These are phyloP conservation scores for Notothenia rossii DNA, from an alignment of 2,113 vertebrate genomes.

Conservation along the genomic window DNA sequence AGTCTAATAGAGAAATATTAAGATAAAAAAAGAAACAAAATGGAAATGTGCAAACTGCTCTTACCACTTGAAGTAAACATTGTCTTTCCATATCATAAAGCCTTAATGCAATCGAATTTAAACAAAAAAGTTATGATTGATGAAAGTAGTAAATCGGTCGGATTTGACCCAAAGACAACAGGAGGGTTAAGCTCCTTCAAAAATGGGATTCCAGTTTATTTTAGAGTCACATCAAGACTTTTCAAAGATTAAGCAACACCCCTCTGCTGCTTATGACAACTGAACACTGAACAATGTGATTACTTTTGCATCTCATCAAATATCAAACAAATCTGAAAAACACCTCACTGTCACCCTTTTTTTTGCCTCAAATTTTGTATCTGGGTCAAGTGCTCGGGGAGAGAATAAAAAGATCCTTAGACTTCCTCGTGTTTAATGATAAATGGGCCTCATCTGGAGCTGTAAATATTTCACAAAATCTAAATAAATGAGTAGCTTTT, in stretches of 20 bases:
- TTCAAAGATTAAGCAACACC: slow-evolving; percentile 26
- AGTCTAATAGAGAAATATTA: slow-evolving; percentile 2
- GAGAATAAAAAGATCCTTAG: slow-evolving; percentile 18
- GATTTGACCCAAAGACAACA: no score
- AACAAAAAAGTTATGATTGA: no score
- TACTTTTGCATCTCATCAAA: slow-evolving; percentile 35
- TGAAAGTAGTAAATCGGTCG: no score
- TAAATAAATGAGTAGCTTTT: slow-evolving; percentile 73
- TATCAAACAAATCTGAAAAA: slow-evolving; percentile 45
- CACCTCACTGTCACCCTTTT: slow-evolving; percentile 1
- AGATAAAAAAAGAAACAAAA: slow-evolving; percentile 39
- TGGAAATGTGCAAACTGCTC: slow-evolving; percentile 36
- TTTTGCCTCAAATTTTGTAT: slow-evolving; percentile 44
- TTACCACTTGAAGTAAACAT: slow-evolving; percentile 13
- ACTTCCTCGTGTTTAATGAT: slow-evolving; percentile 66
- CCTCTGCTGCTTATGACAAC: slow-evolving; percentile 25
- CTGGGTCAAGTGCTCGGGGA: slow-evolving; percentile 61
- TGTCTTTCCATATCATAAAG: neutral
- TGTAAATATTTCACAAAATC: slow-evolving; percentile 72
- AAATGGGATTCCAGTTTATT: slow-evolving; percentile 7
- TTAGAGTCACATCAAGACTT: slow-evolving; percentile 5
- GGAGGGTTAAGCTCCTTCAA: slow-evolving; percentile 8
- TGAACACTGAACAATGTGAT: slow-evolving; percentile 20
- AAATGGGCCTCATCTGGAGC: slow-evolving; percentile 69
- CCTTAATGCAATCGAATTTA: no score